phyloP scores from a whole-genome alignment of 2,888 invertebrate genomes.

The Rutpela maculata region DNA sequence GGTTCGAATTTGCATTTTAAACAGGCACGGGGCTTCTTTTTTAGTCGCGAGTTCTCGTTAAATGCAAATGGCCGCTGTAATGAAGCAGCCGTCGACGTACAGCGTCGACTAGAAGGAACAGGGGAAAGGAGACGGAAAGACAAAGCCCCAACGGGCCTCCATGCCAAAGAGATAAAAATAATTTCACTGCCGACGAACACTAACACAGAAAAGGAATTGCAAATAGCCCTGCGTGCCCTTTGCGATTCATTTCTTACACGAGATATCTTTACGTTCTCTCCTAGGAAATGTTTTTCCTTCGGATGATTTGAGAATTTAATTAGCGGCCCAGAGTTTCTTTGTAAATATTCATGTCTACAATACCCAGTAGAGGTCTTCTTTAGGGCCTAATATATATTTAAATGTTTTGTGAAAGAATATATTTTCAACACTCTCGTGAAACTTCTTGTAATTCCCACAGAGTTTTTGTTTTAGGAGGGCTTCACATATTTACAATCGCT shows the following conservation, averaged over 20 bases:
- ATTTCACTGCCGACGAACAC: slow-evolving; percentile 49
- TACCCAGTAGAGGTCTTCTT: slow-evolving; percentile 3
- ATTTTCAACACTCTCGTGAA: neutral
- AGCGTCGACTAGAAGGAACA: slow-evolving; percentile 18
- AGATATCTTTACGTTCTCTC: slow-evolving; percentile 22
- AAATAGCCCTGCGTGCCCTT: slow-evolving; percentile 42
- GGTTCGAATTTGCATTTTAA: slow-evolving; percentile 60
- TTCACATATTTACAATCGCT: slow-evolving; percentile 15
- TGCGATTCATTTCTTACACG: slow-evolving; percentile 25
- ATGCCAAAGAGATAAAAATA: slow-evolving; percentile 51
- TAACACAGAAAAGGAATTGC: slow-evolving; percentile 47
- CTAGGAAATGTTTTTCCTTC: slow-evolving; percentile 32
- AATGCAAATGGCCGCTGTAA: slow-evolving; percentile 71
- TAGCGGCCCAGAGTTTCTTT: slow-evolving; percentile 13
- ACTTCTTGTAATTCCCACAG: slow-evolving; percentile 19
- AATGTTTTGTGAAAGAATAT: slow-evolving; percentile 10
- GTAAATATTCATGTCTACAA: slow-evolving; percentile 25
- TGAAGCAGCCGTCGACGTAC: slow-evolving; percentile 62
- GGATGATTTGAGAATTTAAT: slow-evolving; percentile 35
- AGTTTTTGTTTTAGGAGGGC: slow-evolving; percentile 11
- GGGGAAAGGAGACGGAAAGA: slow-evolving; percentile 30
- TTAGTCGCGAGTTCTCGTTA: slow-evolving; percentile 65
- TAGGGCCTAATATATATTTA: slow-evolving; percentile 17
- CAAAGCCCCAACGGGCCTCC: slow-evolving; percentile 39
- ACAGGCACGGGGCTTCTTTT: slow-evolving; percentile 58